Conservation (phyloP, 2,113 vertebrate species). For the Antennarius striatus region DNA sequence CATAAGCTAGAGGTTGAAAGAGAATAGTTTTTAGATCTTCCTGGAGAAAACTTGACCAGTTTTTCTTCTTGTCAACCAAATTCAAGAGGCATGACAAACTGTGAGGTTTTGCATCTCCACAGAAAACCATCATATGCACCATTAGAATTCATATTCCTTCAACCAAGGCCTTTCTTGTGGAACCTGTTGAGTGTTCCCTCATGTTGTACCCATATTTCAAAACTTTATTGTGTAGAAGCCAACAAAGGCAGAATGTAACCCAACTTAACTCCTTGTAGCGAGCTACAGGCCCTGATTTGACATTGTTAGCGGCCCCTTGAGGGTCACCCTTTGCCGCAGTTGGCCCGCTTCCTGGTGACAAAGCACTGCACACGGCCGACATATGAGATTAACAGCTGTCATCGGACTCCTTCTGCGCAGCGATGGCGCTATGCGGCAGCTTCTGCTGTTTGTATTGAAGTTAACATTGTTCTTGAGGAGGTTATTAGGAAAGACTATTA, state of each 20-base stretch:
- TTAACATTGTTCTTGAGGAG: background rate
- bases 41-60: no score
- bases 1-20: no score
- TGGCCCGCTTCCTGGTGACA: background rate
- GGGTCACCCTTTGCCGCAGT: constrained; percentile 38
- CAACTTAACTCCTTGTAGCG: constrained; percentile 16
- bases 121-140: no score
- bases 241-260: constrained; percentile 39
- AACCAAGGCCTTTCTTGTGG: background rate
- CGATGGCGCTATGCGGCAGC: background rate
- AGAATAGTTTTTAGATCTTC: no score
- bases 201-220: constrained; percentile 11
- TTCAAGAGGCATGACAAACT: background rate
- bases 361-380: constrained; percentile 11
- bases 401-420: background rate
- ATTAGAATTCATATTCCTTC: no score
- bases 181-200: constrained; percentile 34
- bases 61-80: background rate
- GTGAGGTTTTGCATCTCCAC: no score
- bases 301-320: constrained; percentile 32
- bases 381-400: constrained; percentile 40
- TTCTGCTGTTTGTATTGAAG: background rate
- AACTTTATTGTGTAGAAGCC: constrained; percentile 24
- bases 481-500: background rate
- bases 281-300: constrained; percentile 34